These are phyloP conservation scores for Leucophenga varia DNA, from an alignment of 1,140 invertebrate genomes.

Conservation along the genomic window DNA sequence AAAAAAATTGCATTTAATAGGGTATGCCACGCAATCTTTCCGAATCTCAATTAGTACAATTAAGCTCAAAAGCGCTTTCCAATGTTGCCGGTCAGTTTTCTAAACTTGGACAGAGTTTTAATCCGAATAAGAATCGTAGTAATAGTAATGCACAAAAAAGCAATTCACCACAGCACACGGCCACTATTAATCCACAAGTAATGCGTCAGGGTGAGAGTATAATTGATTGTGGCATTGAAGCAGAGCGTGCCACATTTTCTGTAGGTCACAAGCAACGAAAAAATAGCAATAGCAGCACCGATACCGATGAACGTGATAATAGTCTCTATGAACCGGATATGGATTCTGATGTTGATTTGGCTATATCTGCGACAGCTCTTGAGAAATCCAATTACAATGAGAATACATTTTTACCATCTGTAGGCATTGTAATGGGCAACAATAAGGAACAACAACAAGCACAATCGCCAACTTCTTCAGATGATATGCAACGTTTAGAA, in stretches of 20 bases:
- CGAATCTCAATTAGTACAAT: constrained; percentile 62
- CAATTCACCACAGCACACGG: constrained; percentile 15
- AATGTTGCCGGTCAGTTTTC: constrained; percentile 84
- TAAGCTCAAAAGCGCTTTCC: constrained; percentile 77
- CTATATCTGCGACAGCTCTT: constrained; percentile 18
- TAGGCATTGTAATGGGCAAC: constrained; percentile 67
- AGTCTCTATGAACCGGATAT: constrained; percentile 59
- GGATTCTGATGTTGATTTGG: constrained; percentile 40
- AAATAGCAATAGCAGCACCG: constrained; percentile 53
- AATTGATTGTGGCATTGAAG: constrained; percentile 33
- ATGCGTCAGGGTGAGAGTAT: constrained; percentile 34
- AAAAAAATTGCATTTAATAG: constrained; percentile 35
- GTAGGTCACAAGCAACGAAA: constrained; percentile 25
- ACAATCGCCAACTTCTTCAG: constrained; percentile 25
- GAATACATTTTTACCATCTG: constrained; percentile 64
- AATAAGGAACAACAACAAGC: constrained; percentile 22
- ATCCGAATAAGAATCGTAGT: constrained; percentile 56
- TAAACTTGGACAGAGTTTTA: constrained; percentile 72
- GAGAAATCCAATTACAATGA: constrained; percentile 40
- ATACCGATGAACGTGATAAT: constrained; percentile 59
- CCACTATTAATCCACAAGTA: constrained; percentile 38
- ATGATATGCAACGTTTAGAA: constrained; percentile 38
- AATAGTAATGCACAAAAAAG: constrained; percentile 17
- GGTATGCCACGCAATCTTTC: constrained; percentile 62
- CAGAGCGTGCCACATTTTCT: constrained; percentile 39